Evolutionary conservation across 2,113 vertebrate genomes (phyloP).

Genomic region (Dasyurus viverrinus): DNA sequence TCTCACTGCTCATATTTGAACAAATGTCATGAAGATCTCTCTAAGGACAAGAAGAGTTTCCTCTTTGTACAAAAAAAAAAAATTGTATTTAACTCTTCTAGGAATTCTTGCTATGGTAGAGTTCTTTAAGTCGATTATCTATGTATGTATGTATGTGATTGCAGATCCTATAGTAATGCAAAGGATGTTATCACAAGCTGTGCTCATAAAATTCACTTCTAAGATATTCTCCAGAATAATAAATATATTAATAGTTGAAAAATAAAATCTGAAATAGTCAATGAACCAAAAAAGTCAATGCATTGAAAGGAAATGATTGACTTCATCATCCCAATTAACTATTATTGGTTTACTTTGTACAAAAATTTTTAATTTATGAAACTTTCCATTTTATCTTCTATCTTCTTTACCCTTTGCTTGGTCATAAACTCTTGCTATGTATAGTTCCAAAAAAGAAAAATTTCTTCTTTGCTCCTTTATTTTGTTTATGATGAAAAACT

Average conservation of each 20-base stretch:
- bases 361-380: background rate
- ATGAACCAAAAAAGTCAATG: background rate
- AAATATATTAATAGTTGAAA: background rate
- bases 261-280: conserved; percentile 4
- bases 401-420: background rate
- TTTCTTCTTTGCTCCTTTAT: background rate
- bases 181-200: background rate
- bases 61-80: background rate
- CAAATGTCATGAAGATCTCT: background rate
- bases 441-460: background rate
- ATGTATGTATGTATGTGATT: background rate
- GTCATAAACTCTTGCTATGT: background rate
- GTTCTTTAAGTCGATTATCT: background rate
- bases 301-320: background rate
- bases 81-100: background rate
- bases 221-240: conserved; percentile 11
- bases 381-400: background rate
- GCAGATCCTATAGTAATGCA: background rate
- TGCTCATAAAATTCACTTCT: background rate
- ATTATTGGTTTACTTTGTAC: background rate
- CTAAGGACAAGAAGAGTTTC: background rate
- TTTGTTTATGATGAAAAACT: background rate
- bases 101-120: background rate
- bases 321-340: background rate
- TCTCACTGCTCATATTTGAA: background rate